Evolutionary conservation across 2,797 vertebrate species (phyloP).

Genomic region (Potorous gilbertii): DNA sequence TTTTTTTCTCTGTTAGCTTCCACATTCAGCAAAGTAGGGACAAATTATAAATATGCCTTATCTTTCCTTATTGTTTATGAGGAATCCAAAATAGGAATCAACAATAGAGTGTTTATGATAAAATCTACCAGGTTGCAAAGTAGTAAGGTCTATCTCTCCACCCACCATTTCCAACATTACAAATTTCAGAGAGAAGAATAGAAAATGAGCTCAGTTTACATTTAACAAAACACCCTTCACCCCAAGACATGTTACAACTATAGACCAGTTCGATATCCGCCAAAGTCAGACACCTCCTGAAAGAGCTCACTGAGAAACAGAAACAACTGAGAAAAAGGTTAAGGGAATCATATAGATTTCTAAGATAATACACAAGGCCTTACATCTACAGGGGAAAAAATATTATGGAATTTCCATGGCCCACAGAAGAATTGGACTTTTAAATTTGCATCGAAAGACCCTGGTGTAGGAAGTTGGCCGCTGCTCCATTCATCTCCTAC

Average conservation of each 20-base stretch:
- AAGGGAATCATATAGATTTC: neutral
- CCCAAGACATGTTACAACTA: neutral
- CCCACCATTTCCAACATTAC: neutral
- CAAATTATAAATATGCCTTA: neutral
- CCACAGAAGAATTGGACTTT: conserved; percentile 30
- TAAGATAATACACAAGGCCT: neutral
- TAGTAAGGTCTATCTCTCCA: neutral
- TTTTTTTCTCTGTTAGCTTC: neutral
- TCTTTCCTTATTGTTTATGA: neutral
- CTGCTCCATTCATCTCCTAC: conserved; percentile 13
- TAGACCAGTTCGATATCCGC: neutral
- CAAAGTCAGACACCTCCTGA: neutral
- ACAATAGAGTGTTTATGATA: neutral
- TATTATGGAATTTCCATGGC: conserved; percentile 11
- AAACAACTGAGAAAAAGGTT: conserved; percentile 1
- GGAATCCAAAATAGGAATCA: neutral
- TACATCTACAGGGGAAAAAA: conserved; percentile 18
- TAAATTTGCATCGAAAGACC: conserved; percentile 6
- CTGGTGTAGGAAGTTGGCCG: conserved; percentile 4
- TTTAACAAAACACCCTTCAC: neutral
- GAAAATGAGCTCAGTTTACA: neutral
- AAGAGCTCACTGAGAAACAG: neutral
- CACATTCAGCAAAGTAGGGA: neutral
- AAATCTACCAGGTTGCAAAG: neutral
- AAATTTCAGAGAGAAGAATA: neutral